Conservation (phyloP, 2,888 invertebrate genomes). For the Pelosia muscerda region DNA sequence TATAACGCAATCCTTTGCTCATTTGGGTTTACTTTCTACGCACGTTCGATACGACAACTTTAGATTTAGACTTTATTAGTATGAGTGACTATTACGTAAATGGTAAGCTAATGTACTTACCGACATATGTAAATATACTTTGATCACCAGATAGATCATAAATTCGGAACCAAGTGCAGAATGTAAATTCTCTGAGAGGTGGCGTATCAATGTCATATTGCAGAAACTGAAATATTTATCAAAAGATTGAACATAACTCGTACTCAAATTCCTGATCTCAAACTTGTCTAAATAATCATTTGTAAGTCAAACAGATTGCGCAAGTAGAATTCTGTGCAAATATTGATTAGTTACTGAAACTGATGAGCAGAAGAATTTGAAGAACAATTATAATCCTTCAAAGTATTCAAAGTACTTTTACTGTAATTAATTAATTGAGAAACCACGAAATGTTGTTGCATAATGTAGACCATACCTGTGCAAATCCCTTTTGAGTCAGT, state of each 20-base stretch:
- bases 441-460: not conserved
- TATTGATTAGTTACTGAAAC: not conserved
- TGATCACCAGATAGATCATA: slow-evolving; percentile 80
- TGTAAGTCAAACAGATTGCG: not conserved
- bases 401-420: too few species aligned
- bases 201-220: slow-evolving; percentile 91
- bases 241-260: not conserved
- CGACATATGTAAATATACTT: slow-evolving; percentile 75
- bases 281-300: not conserved
- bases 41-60: slow-evolving; percentile 22
- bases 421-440: too few species aligned
- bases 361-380: too few species aligned
- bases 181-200: slow-evolving; percentile 92
- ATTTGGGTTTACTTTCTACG: slow-evolving; percentile 53
- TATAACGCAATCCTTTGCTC: slow-evolving; percentile 63
- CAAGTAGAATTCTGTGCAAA: not conserved
- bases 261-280: not conserved
- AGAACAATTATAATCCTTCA: too few species aligned
- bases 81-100: not conserved
- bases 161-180: slow-evolving; percentile 93
- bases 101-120: slow-evolving; percentile 61
- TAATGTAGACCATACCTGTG: slow-evolving; percentile 83
- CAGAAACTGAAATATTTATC: slow-evolving; percentile 69
- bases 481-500: slow-evolving; percentile 89
- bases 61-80: slow-evolving; percentile 11